Evolutionary conservation across 2,888 invertebrate species (phyloP), one percentile per base, ranked within the genome.

Genomic region (Drosophila putrida): DNA sequence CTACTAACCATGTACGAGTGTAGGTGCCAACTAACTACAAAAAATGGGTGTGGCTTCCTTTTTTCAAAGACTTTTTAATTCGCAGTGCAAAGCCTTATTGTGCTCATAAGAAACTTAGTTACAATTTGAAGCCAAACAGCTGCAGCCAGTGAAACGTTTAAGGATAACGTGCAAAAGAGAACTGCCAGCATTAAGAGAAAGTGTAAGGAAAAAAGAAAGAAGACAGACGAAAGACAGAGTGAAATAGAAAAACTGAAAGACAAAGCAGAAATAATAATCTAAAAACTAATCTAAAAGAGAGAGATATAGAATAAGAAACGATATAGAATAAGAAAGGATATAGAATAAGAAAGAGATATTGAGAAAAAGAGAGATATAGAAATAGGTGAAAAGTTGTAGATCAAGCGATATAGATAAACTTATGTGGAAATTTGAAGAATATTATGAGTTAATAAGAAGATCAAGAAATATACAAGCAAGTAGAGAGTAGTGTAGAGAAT

Each of bases 21-120:
- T 62, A 62, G 72, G 62, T 73, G 72, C 61, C 72, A 71, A 62
- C 54, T 59, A 46, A 20, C 54, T 59, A 46, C 2, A 20, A 20
- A 62, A 55, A 67, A 54, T 73, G 73, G 73, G 73, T 63, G 73
- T 73, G 73, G 72, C 55, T 35, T 35, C 55, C 27, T 35, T 54
- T 10, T 39, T 47, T 51, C 51, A 27, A 33, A 10, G n/a, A 6
- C 25, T 41, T 49, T 61, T 67, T 15, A 67, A 50, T 25, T 25
- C 10, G 35, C 43, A 41, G 28, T 43, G 41, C 15, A 53, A 31
- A 25, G 41, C 39, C 35, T 13, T 11, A 20, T 6, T n/a, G 36
- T 15, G 36, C 27, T 20, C 11, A 4, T 3, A 25, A 6, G 5
- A 4, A 41, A 25, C 41, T 27, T 35, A 6, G 11, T 57, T 6